Evolutionary conservation across 1,140 invertebrate genomes (phyloP).

Genomic region (Idris sp.): DNA sequence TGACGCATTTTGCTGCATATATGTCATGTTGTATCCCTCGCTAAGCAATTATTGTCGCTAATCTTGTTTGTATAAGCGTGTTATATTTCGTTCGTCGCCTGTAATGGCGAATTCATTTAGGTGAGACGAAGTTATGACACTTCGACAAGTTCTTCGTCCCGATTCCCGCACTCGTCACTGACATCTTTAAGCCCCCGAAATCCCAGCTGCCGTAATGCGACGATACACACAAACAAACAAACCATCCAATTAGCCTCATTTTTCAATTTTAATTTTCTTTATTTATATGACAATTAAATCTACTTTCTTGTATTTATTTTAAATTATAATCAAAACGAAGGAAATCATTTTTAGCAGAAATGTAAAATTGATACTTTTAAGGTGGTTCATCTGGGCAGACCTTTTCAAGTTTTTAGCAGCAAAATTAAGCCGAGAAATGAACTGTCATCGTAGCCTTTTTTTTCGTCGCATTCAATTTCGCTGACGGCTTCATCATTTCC

Average conservation of each 20-base stretch:
- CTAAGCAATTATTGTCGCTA: conserved; percentile 62
- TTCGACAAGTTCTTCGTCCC: conserved; percentile 57
- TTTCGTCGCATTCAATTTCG: conserved; percentile 65
- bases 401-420: too few relatives aligned
- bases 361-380: too few relatives aligned
- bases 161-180: conserved; percentile 24
- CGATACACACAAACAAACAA: conserved; percentile 55
- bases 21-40: conserved; percentile 46
- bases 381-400: too few relatives aligned
- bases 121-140: conserved; percentile 63
- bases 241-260: conserved; percentile 45
- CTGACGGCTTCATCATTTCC: conserved; percentile 67
- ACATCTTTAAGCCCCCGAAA: conserved; percentile 56
- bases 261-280: too few relatives aligned
- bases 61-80: conserved; percentile 62
- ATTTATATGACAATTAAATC: too few relatives aligned
- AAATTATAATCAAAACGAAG: too few relatives aligned
- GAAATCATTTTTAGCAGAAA: too few relatives aligned
- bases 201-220: conserved; percentile 40
- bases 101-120: conserved; percentile 63
- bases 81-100: conserved; percentile 61
- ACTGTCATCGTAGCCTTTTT: conserved; percentile 53
- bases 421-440: conserved; percentile 74
- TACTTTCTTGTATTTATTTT: conserved; percentile 16
- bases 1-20: conserved; percentile 32